A percentile compares a stretch with the other conserved stretches of the same genome.
phyloP scores from a whole-genome alignment of 2,113 vertebrate species.

The Pseudorasbora parva region DNA sequence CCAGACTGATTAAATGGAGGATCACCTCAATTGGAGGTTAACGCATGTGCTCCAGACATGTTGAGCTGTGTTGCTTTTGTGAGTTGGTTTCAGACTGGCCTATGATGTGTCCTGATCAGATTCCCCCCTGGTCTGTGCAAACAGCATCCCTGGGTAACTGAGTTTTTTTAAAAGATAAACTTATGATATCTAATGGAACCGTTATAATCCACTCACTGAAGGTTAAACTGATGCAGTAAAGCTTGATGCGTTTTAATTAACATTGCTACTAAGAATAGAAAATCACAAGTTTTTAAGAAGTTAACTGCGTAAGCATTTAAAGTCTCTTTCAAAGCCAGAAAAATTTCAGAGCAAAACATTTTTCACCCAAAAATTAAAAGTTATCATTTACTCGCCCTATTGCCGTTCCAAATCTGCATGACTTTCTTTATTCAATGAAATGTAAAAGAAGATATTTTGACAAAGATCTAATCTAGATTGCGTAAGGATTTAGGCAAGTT shows the following conservation, averaged over 20 bases:
- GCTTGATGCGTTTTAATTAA: background rate
- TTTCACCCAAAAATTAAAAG: too few species aligned
- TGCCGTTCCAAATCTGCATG: too few species aligned
- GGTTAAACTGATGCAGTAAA: background rate
- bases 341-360: too few species aligned
- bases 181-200: background rate
- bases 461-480: background rate
- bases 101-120: background rate
- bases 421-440: too few species aligned
- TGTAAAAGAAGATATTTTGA: background rate
- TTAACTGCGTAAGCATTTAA: background rate
- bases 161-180: background rate
- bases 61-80: slow-evolving; percentile 15
- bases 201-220: background rate
- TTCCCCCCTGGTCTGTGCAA: background rate
- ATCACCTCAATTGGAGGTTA: slow-evolving; percentile 24
- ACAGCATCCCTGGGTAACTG: background rate
- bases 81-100: background rate
- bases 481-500: too few species aligned
- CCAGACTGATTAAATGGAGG: slow-evolving; percentile 44
- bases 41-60: slow-evolving; percentile 12
- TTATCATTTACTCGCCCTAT: too few species aligned
- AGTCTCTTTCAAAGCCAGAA: background rate
- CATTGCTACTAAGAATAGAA: background rate
- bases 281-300: background rate